Percentiles rank a stretch among this genome's conserved stretches.
phyloP scores from a whole-genome alignment of 2,888 invertebrate genomes.

The Pollenia griseotomentosa region DNA sequence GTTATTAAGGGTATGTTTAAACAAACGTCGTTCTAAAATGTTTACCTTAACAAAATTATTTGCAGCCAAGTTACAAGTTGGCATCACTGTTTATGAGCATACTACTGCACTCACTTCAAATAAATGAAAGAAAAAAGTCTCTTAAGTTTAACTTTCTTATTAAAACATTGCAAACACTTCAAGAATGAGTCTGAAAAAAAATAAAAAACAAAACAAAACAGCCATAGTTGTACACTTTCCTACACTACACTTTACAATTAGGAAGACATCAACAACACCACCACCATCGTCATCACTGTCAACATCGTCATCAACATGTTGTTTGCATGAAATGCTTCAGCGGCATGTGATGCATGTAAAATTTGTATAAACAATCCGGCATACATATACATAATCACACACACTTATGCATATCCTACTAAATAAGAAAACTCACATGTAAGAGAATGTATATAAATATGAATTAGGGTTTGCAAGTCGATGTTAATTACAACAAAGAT shows the following conservation, averaged over 20 bases:
- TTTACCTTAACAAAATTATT: too few relatives aligned
- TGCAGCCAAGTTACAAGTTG: not conserved
- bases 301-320: conserved; percentile 52
- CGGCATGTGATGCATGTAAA: conserved; percentile 79
- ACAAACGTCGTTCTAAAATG: too few relatives aligned
- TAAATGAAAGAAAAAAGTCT: conserved; percentile 7
- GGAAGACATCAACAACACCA: conserved; percentile 34
- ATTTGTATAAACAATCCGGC: conserved; percentile 67
- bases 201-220: conserved; percentile 13
- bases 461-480: too few relatives aligned
- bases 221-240: conserved; percentile 1
- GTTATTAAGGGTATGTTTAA: too few relatives aligned
- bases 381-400: not conserved
- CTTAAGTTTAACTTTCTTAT: conserved; percentile 48
- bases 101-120: not conserved
- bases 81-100: not conserved
- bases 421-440: not conserved
- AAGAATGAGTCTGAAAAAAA: not conserved
- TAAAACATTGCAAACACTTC: conserved; percentile 53
- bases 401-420: conserved; percentile 19
- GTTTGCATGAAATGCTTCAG: conserved; percentile 72
- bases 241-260: conserved; percentile 17
- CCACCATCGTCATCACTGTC: conserved; percentile 33
- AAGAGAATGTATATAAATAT: not conserved
- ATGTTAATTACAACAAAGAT: too few relatives aligned